Conservation (phyloP, 2,888 invertebrate genomes). For the Eilema caniola region DNA sequence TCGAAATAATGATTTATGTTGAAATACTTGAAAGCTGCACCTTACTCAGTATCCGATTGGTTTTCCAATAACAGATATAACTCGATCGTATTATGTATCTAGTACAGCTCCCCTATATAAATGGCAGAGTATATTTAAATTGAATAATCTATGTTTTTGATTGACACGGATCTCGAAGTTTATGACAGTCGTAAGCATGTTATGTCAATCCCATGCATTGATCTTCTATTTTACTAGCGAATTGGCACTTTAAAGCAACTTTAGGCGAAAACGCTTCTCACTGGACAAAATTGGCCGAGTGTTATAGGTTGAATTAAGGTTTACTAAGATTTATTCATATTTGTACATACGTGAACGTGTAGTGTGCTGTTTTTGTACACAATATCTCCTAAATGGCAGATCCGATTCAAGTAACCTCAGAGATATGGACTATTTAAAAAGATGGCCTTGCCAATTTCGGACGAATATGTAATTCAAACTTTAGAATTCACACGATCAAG, state of each 20-base stretch:
- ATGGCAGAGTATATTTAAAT: too few relatives aligned
- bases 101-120: neutral
- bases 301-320: neutral
- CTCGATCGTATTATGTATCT: slow-evolving; percentile 20
- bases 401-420: too few relatives aligned
- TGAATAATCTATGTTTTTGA: too few relatives aligned
- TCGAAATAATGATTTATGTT: slow-evolving; percentile 21
- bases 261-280: slow-evolving; percentile 6
- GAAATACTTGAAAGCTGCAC: slow-evolving; percentile 9
- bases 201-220: too few relatives aligned
- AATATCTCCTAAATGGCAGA: neutral
- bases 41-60: slow-evolving; percentile 23
- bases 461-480: neutral
- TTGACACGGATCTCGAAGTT: too few relatives aligned
- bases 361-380: too few relatives aligned
- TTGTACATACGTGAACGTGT: too few relatives aligned
- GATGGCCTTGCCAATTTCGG: neutral
- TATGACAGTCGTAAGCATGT: too few relatives aligned
- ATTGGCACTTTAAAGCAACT: neutral
- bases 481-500: neutral
- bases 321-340: neutral
- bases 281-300: neutral
- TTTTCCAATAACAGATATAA: slow-evolving; percentile 29
- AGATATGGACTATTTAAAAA: neutral
- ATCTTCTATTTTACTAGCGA: too few relatives aligned